phyloP scores from a whole-genome alignment of 2,113 vertebrate genomes.

The Pelobates fuscus region DNA sequence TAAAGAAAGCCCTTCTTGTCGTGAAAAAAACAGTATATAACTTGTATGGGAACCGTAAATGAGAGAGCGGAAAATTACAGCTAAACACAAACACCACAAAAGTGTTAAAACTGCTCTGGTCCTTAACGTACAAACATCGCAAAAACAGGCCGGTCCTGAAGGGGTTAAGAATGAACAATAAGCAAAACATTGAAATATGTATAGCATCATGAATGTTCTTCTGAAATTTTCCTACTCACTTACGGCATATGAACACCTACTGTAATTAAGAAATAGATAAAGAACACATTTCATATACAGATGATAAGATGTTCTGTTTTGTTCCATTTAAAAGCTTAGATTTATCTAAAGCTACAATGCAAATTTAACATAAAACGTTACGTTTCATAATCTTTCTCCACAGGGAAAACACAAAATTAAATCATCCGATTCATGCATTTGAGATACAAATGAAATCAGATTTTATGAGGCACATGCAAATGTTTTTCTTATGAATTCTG shows the following conservation, averaged over 20 bases:
- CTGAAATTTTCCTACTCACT: too few species aligned
- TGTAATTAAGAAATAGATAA: not conserved
- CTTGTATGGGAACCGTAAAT: too few species aligned
- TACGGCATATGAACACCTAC: not conserved
- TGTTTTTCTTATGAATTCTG: not conserved
- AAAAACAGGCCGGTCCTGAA: too few species aligned
- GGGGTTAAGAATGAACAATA: too few species aligned
- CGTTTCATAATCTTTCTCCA: slow-evolving; percentile 1
- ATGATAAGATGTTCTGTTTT: not conserved
- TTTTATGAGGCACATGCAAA: not conserved
- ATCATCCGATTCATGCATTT: slow-evolving; percentile 6
- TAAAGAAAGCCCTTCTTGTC: too few species aligned
- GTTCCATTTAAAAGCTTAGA: not conserved
- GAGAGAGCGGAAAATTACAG: too few species aligned
- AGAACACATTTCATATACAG: not conserved
- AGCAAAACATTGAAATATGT: too few species aligned
- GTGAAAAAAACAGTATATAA: too few species aligned
- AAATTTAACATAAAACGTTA: slow-evolving; percentile 9
- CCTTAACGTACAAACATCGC: too few species aligned
- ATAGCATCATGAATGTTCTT: too few species aligned
- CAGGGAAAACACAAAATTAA: slow-evolving; percentile 6
- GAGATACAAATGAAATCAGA: not conserved
- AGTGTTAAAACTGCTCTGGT: too few species aligned
- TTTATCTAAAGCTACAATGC: slow-evolving; percentile 2
- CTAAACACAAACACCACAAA: too few species aligned